Evolutionary conservation across 2,797 vertebrate genomes (phyloP), one percentile per base, ranked within the genome.

Genomic region (Catamblyrhynchus diadema): DNA sequence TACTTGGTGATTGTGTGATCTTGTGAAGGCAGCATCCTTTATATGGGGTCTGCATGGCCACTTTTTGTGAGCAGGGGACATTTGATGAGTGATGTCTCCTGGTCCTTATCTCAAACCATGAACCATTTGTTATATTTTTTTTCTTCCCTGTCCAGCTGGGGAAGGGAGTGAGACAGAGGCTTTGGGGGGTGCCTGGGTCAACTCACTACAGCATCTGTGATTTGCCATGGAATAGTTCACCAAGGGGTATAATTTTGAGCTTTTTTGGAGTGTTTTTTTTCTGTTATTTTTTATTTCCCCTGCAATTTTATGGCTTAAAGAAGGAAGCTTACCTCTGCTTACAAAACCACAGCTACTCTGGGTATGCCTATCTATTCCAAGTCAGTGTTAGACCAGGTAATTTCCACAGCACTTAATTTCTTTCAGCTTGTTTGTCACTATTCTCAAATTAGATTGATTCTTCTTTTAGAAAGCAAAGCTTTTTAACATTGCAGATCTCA

Each of bases 371-470:
- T 84, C 90, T 81, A 62, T 96, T 96, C 64, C 35, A 81, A 84
- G 47, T 60, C 81, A 78, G 77, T 86, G 51, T 62, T 92, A 85
- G 82, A 94, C 67, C 53, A 85, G 60, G 51, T 82, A 86, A 94
- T 96, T 97, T 97, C 82, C 78, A 92, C 41, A 85, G 83, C 11
- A n/a, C 39, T 85, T 86, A 65, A 64, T 73, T 97, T 94, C 91
- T 91, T 91, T 88, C 86, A 90, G 64, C 67, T 95, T 84, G 73
- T 93, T 95, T 97, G 70, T 66, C 70, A 81, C 79, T 96, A 88
- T 96, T 94, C 95, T 97, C 93, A 96, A 92, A 96, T 96, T 93
- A 95, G 88, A 96, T 97, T 95, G 95, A 97, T 95, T 96, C 81
- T 93, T 69, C 39, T 90, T 87, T 96, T 88, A 94, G 77, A 96